Conservation (phyloP, 2,113 vertebrate genomes). For the Podilymbus podiceps region DNA sequence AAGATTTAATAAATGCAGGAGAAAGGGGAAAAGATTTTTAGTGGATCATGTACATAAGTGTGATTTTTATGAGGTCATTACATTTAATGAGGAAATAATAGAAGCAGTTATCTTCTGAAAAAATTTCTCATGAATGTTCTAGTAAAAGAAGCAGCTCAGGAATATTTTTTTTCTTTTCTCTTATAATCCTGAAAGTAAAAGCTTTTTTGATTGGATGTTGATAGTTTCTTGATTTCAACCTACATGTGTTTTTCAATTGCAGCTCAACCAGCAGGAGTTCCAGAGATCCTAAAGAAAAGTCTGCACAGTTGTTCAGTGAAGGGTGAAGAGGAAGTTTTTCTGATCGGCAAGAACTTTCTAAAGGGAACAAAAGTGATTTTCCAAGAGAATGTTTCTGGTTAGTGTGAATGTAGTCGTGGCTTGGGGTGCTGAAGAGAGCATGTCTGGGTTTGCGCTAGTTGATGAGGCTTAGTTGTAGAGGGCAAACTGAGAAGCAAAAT, state of each 20-base stretch:
- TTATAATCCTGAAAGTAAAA: not conserved
- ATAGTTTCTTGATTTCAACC: not conserved
- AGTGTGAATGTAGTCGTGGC: conserved; percentile 18
- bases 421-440: not conserved
- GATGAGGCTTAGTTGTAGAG: not conserved
- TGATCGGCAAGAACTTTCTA: conserved; percentile 99
- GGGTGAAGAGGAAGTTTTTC: conserved; percentile 94
- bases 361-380: conserved; percentile 99
- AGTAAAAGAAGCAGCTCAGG: not conserved
- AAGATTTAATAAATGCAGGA: not conserved
- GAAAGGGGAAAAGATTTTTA: not conserved
- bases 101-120: not conserved
- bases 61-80: not conserved
- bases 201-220: not conserved
- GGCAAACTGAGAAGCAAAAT: not conserved
- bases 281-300: conserved; percentile 98
- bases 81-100: not conserved
- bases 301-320: conserved; percentile 91
- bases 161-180: not conserved
- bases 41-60: not conserved
- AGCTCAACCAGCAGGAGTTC: conserved; percentile 96
- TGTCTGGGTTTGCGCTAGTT: not conserved
- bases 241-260: conserved; percentile 16
- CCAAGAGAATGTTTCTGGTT: conserved; percentile 92
- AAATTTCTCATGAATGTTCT: not conserved